Base-by-base conservation (phyloP, 53 echinoderm and acorn worm species). In the Arbacia lixula region DNA sequence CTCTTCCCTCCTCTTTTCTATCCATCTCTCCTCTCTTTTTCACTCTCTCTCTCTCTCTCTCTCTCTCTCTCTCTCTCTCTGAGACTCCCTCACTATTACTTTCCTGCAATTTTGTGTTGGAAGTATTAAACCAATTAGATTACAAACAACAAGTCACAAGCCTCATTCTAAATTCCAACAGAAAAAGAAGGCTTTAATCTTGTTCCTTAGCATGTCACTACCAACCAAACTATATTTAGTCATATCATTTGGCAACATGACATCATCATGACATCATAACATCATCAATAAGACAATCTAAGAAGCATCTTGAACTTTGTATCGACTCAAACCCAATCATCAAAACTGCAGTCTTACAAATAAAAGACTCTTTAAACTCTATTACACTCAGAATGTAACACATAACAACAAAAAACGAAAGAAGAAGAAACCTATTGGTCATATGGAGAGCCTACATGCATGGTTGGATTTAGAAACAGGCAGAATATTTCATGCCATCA, bases 111-210 rank as follows among this genome's bases (percentile, higher is more conserved):
- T 3, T 8, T 20, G 5, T 57, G 5, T n/a, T n/a, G n/a, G n/a
- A n/a, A n/a, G 6, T 41, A 40, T 3, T 14, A 42, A 68, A 28
- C n/a, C n/a, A n/a, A n/a, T n/a, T n/a, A n/a, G n/a, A n/a, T n/a
- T n/a, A n/a, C 17, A 69, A 17, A 69, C 27, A 43, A 4, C 0
- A 43, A 69, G 43, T 3, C 25, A 14, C 17, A 19, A 1, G 43
- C 14, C 9, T 41, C 4, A 27, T 42, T 62, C 49, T 46, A 26
- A 42, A 69, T 69, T 69, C 43, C 69, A 69, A 69, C 69, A 69
- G 66, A 66, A 69, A 61, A 69, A 69, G 41, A 69, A 66, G n/a
- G 43, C 43, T 66, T 69, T 69, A 69, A 69, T 69, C 43, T 43
- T 69, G 42, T 43, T 69, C 40, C 17, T 43, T 8, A 46, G 14